phyloP scores from a whole-genome alignment of 2,888 invertebrate species.

The Drosophila nr. perissopoda region DNA sequence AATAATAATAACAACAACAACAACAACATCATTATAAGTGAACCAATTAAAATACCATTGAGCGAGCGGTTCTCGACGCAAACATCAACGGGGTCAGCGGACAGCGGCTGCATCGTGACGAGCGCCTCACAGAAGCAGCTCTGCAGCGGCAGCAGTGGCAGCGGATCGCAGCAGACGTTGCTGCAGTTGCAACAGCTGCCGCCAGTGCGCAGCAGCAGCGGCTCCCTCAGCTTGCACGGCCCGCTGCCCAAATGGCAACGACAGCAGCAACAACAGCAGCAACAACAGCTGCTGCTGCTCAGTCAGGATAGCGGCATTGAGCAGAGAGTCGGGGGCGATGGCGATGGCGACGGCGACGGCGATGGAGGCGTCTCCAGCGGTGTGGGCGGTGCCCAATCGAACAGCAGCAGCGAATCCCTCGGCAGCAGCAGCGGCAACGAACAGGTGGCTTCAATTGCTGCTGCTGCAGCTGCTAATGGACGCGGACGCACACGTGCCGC shows the following conservation, averaged over 20 bases:
- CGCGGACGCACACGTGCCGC: slow-evolving; percentile 60
- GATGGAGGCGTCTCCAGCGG: slow-evolving; percentile 29
- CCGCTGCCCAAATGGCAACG: slow-evolving; percentile 70
- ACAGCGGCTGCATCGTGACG: slow-evolving; percentile 80
- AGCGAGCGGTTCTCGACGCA: slow-evolving; percentile 83
- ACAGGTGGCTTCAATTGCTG: slow-evolving; percentile 56
- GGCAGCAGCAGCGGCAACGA: slow-evolving; percentile 74
- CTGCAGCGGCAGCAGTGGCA: slow-evolving; percentile 39
- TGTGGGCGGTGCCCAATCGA: slow-evolving; percentile 59
- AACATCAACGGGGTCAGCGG: slow-evolving; percentile 82
- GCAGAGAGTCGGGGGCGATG: slow-evolving; percentile 57
- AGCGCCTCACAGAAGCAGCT: slow-evolving; percentile 65
- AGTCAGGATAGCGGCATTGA: slow-evolving; percentile 85
- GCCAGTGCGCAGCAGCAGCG: slow-evolving; percentile 80
- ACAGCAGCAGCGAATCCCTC: slow-evolving; percentile 81
- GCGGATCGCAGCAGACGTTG: slow-evolving; percentile 49
- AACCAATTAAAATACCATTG: slow-evolving; percentile 82
- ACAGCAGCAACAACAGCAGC: slow-evolving; percentile 45
- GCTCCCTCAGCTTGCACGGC: slow-evolving; percentile 79
- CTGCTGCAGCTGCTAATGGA: slow-evolving; percentile 33
- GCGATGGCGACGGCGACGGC: not conserved
- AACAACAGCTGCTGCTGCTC: slow-evolving; percentile 75
- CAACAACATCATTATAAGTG: slow-evolving; percentile 64
- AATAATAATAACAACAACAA: slow-evolving; percentile 37
- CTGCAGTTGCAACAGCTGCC: slow-evolving; percentile 63